Conservation (phyloP, 2,888 invertebrate species). For the Allolobophora icterica region DNA sequence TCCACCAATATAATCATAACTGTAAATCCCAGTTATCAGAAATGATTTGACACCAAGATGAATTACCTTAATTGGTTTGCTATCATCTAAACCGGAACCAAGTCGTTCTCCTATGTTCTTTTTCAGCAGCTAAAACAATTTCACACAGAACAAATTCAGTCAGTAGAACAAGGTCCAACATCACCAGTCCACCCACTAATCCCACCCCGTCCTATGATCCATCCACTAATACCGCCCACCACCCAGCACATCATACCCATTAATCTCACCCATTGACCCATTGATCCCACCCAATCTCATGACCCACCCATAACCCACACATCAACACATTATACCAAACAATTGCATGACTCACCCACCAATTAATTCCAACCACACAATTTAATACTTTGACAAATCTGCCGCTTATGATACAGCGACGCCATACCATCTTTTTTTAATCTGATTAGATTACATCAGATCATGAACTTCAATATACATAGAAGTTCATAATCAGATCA, state of each 20-base stretch:
- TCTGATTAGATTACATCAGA: no score
- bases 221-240: no score
- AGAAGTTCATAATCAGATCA: no score
- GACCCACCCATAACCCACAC: not conserved
- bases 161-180: not conserved
- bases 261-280: not conserved
- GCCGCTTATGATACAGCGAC: no score
- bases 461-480: no score
- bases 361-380: not conserved
- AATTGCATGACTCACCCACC: not conserved
- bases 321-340: not conserved
- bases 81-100: constrained; percentile 83
- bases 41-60: not conserved
- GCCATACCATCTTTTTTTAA: not conserved
- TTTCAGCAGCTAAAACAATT: constrained; percentile 66
- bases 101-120: constrained; percentile 81
- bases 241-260: no score
- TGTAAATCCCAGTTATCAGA: not conserved
- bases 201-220: no score
- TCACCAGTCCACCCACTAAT: not conserved
- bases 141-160: not conserved
- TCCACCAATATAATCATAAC: not conserved
- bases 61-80: constrained; percentile 78
- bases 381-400: not conserved
- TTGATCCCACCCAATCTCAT: not conserved